phyloP scores from a whole-genome alignment of 1,140 invertebrate genomes.

The Ostrea denselamellosa region DNA sequence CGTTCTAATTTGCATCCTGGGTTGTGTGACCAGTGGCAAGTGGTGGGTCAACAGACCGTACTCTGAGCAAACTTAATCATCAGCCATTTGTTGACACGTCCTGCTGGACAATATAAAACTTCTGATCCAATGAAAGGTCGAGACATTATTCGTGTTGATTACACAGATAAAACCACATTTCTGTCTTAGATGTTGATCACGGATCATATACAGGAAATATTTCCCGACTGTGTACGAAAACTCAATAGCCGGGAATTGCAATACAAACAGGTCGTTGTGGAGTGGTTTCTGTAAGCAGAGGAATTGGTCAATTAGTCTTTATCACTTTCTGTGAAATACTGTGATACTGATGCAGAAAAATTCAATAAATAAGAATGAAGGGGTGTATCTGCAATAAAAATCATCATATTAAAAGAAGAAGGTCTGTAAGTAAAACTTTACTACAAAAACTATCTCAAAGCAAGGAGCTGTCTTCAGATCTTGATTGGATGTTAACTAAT shows the following conservation, averaged over 20 bases:
- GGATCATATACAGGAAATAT: conserved; percentile 10
- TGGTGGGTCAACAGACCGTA: background rate
- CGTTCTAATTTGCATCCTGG: background rate
- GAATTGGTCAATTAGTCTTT: background rate
- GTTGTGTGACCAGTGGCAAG: background rate
- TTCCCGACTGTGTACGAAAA: background rate
- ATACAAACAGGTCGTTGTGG: background rate
- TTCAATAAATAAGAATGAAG: background rate
- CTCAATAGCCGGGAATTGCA: background rate
- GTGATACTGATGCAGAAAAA: background rate
- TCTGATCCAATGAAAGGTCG: background rate
- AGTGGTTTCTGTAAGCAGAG: background rate
- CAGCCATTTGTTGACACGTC: background rate
- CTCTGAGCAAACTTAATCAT: background rate
- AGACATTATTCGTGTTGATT: background rate
- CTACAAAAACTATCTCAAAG: background rate
- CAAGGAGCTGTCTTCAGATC: background rate
- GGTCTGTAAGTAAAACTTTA: background rate
- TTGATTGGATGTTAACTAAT: background rate
- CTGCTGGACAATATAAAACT: background rate
- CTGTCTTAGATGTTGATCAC: background rate
- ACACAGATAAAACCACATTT: background rate
- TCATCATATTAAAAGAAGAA: background rate
- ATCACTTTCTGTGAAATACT: background rate
- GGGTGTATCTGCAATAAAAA: background rate